Conservation (phyloP, 2,797 vertebrate genomes). For the Enteromius treurensis region DNA sequence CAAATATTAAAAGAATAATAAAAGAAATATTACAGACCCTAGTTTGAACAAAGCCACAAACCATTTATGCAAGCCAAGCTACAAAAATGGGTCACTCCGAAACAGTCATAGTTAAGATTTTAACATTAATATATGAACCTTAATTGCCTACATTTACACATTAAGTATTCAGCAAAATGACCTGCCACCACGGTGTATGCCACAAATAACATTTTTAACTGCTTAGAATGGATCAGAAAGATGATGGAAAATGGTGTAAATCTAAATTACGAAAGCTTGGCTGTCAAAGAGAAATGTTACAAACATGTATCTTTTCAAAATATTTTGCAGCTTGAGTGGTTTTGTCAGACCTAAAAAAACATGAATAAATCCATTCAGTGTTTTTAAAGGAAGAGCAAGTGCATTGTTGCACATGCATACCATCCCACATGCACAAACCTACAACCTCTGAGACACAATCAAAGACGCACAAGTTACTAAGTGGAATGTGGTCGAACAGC, state of each 20-base stretch:
- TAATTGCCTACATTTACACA: not conserved
- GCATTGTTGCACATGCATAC: not conserved
- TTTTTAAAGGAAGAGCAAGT: slow-evolving; percentile 21
- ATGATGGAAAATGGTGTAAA: not conserved
- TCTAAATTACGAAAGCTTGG: not conserved
- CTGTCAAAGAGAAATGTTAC: not conserved
- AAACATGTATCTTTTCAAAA: not conserved
- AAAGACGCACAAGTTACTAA: not conserved
- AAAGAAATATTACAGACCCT: not conserved
- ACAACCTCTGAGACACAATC: slow-evolving; percentile 13
- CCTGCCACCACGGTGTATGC: not conserved
- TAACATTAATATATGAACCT: not conserved
- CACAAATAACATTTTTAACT: not conserved
- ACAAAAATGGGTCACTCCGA: not conserved
- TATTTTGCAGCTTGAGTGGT: not conserved
- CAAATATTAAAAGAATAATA: not conserved
- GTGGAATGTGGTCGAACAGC: slow-evolving; percentile 22
- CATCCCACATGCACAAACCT: slow-evolving; percentile 2
- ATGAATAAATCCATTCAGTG: slow-evolving; percentile 6
- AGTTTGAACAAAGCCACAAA: not conserved
- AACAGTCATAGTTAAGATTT: not conserved
- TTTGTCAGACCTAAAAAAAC: slow-evolving; percentile 4
- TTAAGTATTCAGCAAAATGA: slow-evolving; percentile 7
- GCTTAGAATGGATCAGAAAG: not conserved
- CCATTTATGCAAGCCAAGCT: not conserved